phyloP scores from a whole-genome alignment of 2,113 vertebrate genomes.

The Merops nubicus region DNA sequence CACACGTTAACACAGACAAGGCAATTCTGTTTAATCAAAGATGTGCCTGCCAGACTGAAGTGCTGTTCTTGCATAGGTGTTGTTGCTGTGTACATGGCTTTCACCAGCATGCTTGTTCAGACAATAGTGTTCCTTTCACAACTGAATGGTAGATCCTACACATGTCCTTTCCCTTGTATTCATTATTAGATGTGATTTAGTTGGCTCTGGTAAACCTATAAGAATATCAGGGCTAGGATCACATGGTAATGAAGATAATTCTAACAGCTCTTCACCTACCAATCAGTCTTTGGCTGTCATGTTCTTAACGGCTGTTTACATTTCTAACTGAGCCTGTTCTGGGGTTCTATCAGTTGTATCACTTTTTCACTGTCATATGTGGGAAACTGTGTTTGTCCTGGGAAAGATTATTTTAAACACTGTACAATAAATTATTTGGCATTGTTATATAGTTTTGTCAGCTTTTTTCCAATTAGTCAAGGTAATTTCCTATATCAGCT shows the following conservation, averaged over 20 bases:
- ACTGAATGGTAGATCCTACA: not conserved
- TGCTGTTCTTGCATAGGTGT: not conserved
- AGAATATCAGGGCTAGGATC: not conserved
- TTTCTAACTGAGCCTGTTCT: not conserved
- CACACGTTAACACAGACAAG: not conserved
- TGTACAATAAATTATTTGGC: not conserved
- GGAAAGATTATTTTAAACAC: not conserved
- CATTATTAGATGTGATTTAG: not conserved
- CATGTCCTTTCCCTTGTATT: not conserved
- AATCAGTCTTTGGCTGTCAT: not conserved
- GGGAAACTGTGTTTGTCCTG: not conserved
- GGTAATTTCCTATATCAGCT: not conserved
- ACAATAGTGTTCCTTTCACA: not conserved
- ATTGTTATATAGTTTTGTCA: not conserved
- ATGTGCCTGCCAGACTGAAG: not conserved
- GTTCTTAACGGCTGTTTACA: not conserved
- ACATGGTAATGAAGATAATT: not conserved
- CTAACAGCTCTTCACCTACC: not conserved
- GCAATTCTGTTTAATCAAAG: not conserved
- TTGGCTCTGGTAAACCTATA: not conserved
- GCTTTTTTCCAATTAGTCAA: not conserved
- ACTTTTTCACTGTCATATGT: not conserved
- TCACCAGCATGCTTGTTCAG: fast-evolving
- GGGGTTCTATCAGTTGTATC: not conserved
- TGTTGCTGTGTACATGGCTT: not conserved